A percentile compares a stretch with the other conserved stretches of the same genome.
phyloP scores from a whole-genome alignment of 1,140 invertebrate genomes.

The Uloborus diversus region DNA sequence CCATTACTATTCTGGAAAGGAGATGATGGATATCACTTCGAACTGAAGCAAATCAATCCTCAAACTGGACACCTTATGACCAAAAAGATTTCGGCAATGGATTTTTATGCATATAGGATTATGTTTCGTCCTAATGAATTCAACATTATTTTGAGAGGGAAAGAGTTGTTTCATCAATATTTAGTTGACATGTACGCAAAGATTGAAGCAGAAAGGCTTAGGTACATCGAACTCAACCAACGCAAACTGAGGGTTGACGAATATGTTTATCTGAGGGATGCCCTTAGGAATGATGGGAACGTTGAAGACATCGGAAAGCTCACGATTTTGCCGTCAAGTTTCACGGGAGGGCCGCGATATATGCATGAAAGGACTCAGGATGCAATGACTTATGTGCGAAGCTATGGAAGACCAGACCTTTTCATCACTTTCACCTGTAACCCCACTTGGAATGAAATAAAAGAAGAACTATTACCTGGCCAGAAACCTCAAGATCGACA shows the following conservation, averaged over 20 bases:
- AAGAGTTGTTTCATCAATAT: slow-evolving; percentile 58
- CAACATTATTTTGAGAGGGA: slow-evolving; percentile 58
- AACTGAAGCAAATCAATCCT: no score
- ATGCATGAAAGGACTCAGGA: neutral
- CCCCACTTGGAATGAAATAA: neutral
- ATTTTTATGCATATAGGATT: slow-evolving; percentile 26
- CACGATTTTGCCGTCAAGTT: neutral
- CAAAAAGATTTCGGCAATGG: neutral
- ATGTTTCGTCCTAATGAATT: slow-evolving; percentile 17
- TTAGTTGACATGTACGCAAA: slow-evolving; percentile 53
- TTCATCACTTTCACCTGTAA: neutral
- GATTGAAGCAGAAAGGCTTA: slow-evolving; percentile 38
- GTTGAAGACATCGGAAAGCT: neutral
- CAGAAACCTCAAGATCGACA: neutral
- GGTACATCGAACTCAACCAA: slow-evolving; percentile 45
- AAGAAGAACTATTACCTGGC: neutral
- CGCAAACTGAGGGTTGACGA: slow-evolving; percentile 19
- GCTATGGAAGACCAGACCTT: neutral
- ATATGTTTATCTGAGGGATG: slow-evolving; percentile 40
- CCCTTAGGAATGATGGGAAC: neutral
- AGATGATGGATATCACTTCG: no score
- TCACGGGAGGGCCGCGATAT: neutral
- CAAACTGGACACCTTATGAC: no score
- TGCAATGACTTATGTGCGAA: neutral
- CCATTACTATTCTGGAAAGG: no score